These are phyloP conservation scores for Australoheros facetus DNA, from an alignment of 2,797 vertebrate species.

Conservation along the genomic window DNA sequence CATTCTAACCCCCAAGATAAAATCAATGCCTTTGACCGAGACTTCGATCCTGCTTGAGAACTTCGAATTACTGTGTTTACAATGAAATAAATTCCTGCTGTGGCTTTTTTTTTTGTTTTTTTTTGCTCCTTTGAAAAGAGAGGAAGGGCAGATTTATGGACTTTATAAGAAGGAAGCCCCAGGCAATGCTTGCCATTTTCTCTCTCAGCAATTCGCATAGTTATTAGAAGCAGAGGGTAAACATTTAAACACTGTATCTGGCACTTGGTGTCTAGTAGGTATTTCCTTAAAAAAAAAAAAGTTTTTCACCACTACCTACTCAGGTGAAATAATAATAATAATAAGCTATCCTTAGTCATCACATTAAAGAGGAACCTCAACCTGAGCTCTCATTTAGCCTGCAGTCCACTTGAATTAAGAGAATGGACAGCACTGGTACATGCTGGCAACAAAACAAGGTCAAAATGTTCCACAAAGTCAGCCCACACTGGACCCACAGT, in stretches of 20 bases:
- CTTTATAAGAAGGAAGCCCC: not conserved
- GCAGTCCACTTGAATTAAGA: constrained; percentile 42
- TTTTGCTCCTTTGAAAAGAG: not conserved
- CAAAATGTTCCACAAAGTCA: constrained; percentile 48
- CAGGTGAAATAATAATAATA: not conserved
- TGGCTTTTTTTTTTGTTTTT: not conserved
- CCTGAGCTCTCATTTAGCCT: constrained; percentile 22
- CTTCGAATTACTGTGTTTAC: constrained; percentile 9
- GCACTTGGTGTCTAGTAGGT: not conserved
- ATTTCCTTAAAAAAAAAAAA: not conserved
- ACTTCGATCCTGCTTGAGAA: constrained; percentile 19
- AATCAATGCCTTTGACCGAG: constrained; percentile 39
- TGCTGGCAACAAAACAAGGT: constrained; percentile 53
- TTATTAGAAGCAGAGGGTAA: not conserved
- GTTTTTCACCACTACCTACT: not conserved
- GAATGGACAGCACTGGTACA: constrained; percentile 3
- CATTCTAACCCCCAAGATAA: constrained; percentile 8
- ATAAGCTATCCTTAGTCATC: not conserved
- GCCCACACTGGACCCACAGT: constrained; percentile 42
- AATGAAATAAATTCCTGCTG: constrained; percentile 5
- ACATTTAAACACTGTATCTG: not conserved
- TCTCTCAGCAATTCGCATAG: constrained; percentile 5
- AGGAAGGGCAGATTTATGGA: not conserved
- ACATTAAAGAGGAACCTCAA: constrained; percentile 16
- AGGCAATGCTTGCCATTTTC: constrained; percentile 5